Evolutionary conservation across 2,888 invertebrate species (phyloP), one percentile per base, ranked within the genome.

Genomic region (Dicycla oo): DNA sequence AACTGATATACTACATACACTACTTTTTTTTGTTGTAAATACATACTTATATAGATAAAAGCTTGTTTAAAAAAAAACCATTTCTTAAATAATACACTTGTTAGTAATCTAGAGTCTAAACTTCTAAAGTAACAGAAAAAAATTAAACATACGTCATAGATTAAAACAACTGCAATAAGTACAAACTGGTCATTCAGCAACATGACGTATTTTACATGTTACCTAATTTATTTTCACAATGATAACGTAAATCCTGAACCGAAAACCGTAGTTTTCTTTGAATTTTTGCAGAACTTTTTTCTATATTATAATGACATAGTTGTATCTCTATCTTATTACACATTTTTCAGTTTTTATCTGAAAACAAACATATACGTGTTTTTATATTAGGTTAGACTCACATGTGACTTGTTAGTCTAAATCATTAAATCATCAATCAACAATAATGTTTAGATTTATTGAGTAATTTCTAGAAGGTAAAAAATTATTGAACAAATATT

Each of bases 381-480:
- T 80, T 40, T 40, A 57, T 61, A 62, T 63, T 64, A 78, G 49
- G 54, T 60, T 54, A 23, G 34, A 51, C 65, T 69, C 70, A 78
- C 70, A 67, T 62, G 73, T 64, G 53, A 64, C 40, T 66, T 69
- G 71, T 82, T 69, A 67, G 43, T 38, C 26, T 76, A 65, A 85
- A 75, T 69, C 69, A 83, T 85, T 73, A 75, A 69, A 73, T 63
- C 51, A 80, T 86, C 78, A 80, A 82, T 81, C 77, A 81, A 67
- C 43, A 53, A 57, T 13, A 8, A n/a, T 11, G 6, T 40, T 51
- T 15, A 2, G 18, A 40, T 30, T 30, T n/a, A 40, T 40, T 51
- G 8, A 10, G n/a, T 43, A 18, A 61, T 47, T 67, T 38, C 11
- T 11, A 49, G 49, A 49, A n/a, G 49, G n/a, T n/a, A 47, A 47